Conservation (phyloP, 2,797 vertebrate species). For the Rhincodon typus region DNA sequence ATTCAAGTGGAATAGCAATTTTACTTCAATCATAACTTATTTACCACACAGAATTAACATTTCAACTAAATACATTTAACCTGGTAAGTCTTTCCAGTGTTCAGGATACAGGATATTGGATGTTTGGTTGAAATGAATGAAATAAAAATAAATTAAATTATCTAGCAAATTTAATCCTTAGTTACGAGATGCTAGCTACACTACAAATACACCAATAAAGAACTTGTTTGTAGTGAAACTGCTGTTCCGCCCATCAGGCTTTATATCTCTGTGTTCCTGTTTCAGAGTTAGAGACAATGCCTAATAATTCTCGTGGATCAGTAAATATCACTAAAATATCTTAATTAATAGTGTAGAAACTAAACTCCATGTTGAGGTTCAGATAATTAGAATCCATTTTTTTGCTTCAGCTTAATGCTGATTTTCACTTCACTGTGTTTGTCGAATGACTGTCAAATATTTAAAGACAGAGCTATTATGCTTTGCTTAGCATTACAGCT, state of each 20-base stretch:
- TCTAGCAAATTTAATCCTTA: not conserved
- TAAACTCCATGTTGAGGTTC: not conserved
- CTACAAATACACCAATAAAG: not conserved
- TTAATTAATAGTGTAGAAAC: not conserved
- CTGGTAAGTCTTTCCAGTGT: slow-evolving; percentile 14
- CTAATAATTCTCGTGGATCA: not conserved
- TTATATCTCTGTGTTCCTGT: too few species aligned
- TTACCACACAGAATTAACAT: slow-evolving; percentile 30
- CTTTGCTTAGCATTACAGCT: not conserved
- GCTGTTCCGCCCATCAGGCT: not conserved
- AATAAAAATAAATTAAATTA: slow-evolving; percentile 5
- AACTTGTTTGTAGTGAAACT: not conserved
- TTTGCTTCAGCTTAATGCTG: not conserved
- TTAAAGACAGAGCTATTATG: not conserved
- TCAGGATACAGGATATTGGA: not conserved
- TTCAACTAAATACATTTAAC: slow-evolving; percentile 26
- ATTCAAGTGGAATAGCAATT: slow-evolving; percentile 31
- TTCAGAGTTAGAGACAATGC: not conserved
- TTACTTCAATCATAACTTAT: slow-evolving; percentile 30
- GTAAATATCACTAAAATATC: not conserved
- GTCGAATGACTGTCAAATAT: not conserved
- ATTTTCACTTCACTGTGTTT: not conserved
- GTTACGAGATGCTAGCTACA: not conserved
- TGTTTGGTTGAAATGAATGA: not conserved
- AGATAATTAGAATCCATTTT: not conserved